A percentile compares a stretch with the other conserved stretches of the same genome.
Evolutionary conservation across 2,888 invertebrate species (phyloP).

Genomic region (Tenthredo amoena): DNA sequence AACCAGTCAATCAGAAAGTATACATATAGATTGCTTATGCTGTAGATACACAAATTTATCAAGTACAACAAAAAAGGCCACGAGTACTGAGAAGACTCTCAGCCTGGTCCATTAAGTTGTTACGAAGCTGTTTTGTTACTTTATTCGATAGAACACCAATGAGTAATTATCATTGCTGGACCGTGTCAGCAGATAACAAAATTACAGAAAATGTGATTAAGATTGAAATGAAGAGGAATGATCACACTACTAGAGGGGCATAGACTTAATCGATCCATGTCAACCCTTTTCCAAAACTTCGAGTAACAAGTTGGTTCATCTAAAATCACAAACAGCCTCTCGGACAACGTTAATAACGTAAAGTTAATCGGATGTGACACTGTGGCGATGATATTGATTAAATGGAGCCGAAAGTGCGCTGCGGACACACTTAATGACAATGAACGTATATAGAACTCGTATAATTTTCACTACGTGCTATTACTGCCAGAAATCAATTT

Average conservation of each 20-base stretch:
- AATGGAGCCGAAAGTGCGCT: neutral
- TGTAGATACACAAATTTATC: neutral
- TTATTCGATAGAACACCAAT: neutral
- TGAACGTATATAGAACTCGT: neutral
- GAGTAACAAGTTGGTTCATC: neutral
- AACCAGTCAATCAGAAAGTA: constrained; percentile 54
- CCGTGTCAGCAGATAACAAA: neutral
- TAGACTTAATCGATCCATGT: neutral
- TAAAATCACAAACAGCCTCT: neutral
- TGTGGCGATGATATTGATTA: neutral
- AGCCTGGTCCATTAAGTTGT: neutral
- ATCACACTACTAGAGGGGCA: neutral
- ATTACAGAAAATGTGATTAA: neutral
- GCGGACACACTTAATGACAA: neutral
- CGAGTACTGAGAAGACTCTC: neutral
- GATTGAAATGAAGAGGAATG: neutral
- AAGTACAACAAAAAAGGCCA: neutral
- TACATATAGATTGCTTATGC: neutral
- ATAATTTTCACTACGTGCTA: neutral
- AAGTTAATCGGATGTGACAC: neutral
- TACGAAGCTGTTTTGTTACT: neutral
- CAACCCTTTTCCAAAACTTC: constrained; percentile 3
- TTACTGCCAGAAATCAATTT: neutral
- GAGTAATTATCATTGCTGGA: constrained; percentile 2
- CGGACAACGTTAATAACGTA: neutral